Base-by-base conservation (phyloP, 1,140 invertebrate species). In the Subanguina moxae region DNA sequence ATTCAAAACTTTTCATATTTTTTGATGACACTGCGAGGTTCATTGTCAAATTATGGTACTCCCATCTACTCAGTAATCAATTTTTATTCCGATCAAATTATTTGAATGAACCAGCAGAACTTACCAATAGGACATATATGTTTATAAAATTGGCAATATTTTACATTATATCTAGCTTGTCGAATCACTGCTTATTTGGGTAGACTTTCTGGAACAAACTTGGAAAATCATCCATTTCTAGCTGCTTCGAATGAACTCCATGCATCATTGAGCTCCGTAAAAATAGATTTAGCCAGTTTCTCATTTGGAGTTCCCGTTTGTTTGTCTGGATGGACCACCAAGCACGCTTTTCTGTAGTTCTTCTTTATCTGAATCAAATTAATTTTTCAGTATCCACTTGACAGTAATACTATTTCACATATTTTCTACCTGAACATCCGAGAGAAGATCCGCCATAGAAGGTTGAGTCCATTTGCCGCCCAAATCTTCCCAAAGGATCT, bases 231-330 rank as follows among this genome's bases (percentile, higher is more conserved):
- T 38, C 32, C 32, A 38, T 38, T 38, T 38, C 32, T 38, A 38
- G 48, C 48, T 19, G 48, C 48, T 52, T 98, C 94, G 84, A 98
- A 99, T 80, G 94, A 91, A 73, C 89, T 90, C 93, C 94, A 98
- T 13, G 94, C 94, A 82, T 97, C 95, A 85, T 96, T 98, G 71
- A 99, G 85, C 86, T 98, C 94, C 88, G 97, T 94, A 85, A 98
- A 98, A 80, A 98, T 94, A 17, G 73, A 70, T 85, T 94, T 95
- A 13, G 96, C 94, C 79, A 97, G 86, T n/a, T 75, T 67, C 65
- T 84, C 79, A 69, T 86, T 78, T n/a, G 84, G 84, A 56, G 80
- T 76, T 3, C 83, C 85, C 19, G 27, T 58, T 52, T 75, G 75
- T 88, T 99, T 99, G 82, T 99, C 96, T 0, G 96, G 69, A 28